Percentiles rank a stretch among this genome's conserved stretches.
These are phyloP conservation scores for Rotaria macrura DNA, from an alignment of 2,888 invertebrate genomes.

Conservation along the genomic window DNA sequence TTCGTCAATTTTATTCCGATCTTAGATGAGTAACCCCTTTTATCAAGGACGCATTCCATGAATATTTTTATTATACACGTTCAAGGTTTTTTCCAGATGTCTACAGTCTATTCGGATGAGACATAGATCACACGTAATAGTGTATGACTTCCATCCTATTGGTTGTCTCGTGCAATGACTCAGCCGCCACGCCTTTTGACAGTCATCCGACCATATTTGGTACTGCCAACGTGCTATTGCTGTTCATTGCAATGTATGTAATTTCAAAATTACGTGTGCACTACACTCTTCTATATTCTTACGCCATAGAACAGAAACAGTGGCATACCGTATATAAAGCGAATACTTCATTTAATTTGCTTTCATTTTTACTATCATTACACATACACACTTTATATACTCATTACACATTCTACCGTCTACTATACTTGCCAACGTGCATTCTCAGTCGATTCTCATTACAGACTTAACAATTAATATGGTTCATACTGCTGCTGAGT, in stretches of 20 bases:
- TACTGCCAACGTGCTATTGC: neutral
- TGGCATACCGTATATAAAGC: neutral
- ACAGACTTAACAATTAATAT: neutral
- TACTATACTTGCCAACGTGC: neutral
- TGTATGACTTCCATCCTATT: neutral
- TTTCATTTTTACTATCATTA: neutral
- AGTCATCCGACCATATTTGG: neutral
- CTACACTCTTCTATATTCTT: neutral
- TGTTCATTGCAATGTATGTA: neutral
- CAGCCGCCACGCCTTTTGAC: neutral
- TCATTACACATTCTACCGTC: neutral
- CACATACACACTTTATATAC: neutral
- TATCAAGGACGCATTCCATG: neutral
- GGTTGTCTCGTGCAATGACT: neutral
- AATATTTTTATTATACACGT: neutral
- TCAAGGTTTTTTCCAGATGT: neutral
- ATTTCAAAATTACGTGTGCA: neutral
- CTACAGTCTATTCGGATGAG: neutral
- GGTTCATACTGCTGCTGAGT: neutral
- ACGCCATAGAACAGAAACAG: neutral
- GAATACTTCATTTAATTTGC: neutral
- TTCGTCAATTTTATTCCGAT: too few relatives aligned
- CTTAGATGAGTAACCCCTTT: too few relatives aligned
- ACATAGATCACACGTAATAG: neutral
- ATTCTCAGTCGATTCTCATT: neutral